Evolutionary conservation across 2,113 vertebrate genomes (phyloP), one percentile per base, ranked within the genome.

Genomic region (Scartelaos histophorus): DNA sequence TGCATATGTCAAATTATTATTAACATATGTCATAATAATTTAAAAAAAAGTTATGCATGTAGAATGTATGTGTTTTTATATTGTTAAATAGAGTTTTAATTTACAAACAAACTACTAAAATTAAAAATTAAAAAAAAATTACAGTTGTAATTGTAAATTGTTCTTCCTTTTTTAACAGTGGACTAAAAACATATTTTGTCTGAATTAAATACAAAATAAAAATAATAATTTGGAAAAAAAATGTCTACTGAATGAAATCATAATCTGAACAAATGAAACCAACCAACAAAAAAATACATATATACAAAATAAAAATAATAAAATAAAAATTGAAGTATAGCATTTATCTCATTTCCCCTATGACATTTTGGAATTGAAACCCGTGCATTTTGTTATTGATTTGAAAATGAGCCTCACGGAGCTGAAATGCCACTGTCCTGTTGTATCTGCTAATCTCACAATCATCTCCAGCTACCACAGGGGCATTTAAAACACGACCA

Each of bases 281-380:
- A 58, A 24, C 5, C 5, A 25, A 13, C 25, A 15, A 16, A 73
- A 29, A 66, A 9, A n/a, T 47, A 74, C 4, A 29, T 29, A 29
- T 29, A 29, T 29, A 29, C 4, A 29, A 29, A 76, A 65, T 58
- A 54, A 73, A 74, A 15, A 21, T 7, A 7, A 10, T 7, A 73
- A 49, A 61, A 77, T 56, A 67, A 35, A 66, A 34, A 61, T 61
- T 13, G 1, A 24, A 74, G 25, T n/a, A 22, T 70, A 70, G 75
- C 69, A 75, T 78, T 75, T 58, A 78, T 24, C 57, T 25, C 47
- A n/a, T 78, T 75, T 58, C 78, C 13, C 22, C 5, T 38, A n/a
- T 78, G 81, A 78, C 75, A 83, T 82, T 82, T 74, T 67, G 35
- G 53, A 25, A 29, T 29, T 29, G 71, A 21, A 74, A 66, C 64